Evolutionary conservation across 1,140 invertebrate species (phyloP).

Genomic region (Nasonia giraulti): DNA sequence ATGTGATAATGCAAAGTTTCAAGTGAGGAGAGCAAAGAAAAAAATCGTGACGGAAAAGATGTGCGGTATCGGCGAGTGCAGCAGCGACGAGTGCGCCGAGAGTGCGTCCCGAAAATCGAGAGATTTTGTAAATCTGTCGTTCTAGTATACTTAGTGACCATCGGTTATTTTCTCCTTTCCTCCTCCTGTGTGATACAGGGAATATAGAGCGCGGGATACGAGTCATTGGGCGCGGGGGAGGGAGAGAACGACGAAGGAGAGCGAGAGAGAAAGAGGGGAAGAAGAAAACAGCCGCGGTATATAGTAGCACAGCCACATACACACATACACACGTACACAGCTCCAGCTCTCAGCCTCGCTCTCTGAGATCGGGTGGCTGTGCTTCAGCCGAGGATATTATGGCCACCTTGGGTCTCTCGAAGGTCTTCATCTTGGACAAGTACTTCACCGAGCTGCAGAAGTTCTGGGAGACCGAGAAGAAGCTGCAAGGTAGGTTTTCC

Average conservation of each 20-base stretch:
- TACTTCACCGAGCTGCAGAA: slow-evolving; percentile 97
- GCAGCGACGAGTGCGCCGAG: slow-evolving; percentile 63
- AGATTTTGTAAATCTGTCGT: background rate
- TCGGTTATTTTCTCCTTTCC: too few relatives aligned
- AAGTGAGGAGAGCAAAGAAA: background rate
- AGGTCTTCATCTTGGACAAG: slow-evolving; percentile 98
- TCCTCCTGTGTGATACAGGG: background rate
- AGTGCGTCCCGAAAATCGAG: background rate
- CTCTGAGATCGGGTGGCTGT: background rate
- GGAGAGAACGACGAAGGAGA: background rate
- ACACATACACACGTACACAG: background rate
- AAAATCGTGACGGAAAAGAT: slow-evolving; percentile 55
- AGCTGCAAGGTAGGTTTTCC: slow-evolving; percentile 87
- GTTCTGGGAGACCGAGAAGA: slow-evolving; percentile 97
- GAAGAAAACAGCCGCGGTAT: background rate
- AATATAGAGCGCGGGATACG: background rate
- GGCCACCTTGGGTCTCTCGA: slow-evolving; percentile 94
- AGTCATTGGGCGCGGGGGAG: background rate
- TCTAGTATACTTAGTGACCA: too few relatives aligned
- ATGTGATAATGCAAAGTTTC: background rate
- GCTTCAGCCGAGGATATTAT: slow-evolving; percentile 72
- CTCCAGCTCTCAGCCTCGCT: background rate
- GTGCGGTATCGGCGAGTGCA: slow-evolving; percentile 63
- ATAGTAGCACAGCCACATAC: background rate
- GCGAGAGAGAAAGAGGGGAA: slow-evolving; percentile 6